Conservation (phyloP, 1,140 invertebrate genomes). For the Kradibia gibbosae region DNA sequence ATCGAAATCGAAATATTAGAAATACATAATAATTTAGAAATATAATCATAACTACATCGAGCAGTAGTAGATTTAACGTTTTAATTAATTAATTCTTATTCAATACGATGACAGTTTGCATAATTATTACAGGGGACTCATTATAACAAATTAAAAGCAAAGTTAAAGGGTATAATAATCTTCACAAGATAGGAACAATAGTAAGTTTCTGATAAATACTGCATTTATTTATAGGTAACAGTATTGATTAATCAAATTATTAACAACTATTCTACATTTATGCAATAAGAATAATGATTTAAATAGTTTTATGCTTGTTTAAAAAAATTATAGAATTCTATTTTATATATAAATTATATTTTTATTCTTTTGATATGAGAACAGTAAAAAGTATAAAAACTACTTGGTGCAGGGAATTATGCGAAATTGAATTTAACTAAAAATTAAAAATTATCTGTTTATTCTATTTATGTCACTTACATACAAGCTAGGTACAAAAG, state of each 20-base stretch:
- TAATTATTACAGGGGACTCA: slow-evolving; percentile 22
- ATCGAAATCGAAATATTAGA: background rate
- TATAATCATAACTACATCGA: slow-evolving; percentile 5
- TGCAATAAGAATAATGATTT: too few species aligned
- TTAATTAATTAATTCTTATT: background rate
- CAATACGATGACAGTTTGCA: background rate
- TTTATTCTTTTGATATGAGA: too few species aligned
- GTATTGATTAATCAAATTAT: too few species aligned
- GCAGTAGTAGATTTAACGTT: background rate
- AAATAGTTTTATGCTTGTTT: too few species aligned
- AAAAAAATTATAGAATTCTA: too few species aligned
- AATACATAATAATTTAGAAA: background rate
- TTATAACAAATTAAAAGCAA: slow-evolving; percentile 29
- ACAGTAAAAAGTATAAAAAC: too few species aligned
- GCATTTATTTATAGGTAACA: too few species aligned
- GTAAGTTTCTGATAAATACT: too few species aligned
- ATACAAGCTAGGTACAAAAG: background rate
- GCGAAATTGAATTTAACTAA: background rate
- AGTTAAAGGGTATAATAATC: slow-evolving; percentile 24
- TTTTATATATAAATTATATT: too few species aligned
- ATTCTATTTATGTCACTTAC: background rate
- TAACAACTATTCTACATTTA: too few species aligned
- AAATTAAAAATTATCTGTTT: background rate
- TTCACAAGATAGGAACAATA: too few species aligned
- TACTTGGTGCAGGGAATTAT: too few species aligned